Evolutionary conservation across 2,888 invertebrate species (phyloP).

Genomic region (Synanthedon andrenaeformis): DNA sequence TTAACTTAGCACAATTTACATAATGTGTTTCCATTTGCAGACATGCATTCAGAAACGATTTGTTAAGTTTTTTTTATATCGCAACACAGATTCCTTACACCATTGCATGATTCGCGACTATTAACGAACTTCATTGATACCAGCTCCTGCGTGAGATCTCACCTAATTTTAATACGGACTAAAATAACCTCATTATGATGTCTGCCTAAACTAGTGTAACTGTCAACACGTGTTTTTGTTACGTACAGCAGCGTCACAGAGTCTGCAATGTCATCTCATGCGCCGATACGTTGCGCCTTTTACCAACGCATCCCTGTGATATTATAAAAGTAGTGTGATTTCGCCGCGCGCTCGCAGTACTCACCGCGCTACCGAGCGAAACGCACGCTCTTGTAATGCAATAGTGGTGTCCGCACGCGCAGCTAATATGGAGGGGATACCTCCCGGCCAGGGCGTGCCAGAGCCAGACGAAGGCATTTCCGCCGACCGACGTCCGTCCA

Average conservation of each 20-base stretch:
- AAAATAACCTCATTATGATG: conserved; percentile 5
- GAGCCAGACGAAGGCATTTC: conserved; percentile 60
- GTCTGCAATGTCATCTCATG: conserved; percentile 57
- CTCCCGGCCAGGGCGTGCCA: conserved; percentile 40
- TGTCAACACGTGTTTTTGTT: not conserved
- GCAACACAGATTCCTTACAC: conserved; percentile 2
- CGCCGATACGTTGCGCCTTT: conserved; percentile 48
- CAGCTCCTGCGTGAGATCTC: conserved; percentile 10
- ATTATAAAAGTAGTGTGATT: conserved; percentile 48
- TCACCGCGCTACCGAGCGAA: conserved; percentile 48
- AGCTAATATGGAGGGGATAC: conserved; percentile 50
- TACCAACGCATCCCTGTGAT: conserved; percentile 56
- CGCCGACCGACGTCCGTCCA: conserved; percentile 56
- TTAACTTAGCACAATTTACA: not conserved
- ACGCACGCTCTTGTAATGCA: conserved; percentile 51
- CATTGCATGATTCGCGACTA: conserved; percentile 1
- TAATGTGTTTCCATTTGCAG: not conserved
- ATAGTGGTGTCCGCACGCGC: conserved; percentile 39
- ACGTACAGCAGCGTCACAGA: conserved; percentile 21
- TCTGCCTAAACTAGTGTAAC: conserved; percentile 7
- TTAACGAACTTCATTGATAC: conserved; percentile 6
- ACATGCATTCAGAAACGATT: not conserved
- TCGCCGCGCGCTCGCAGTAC: conserved; percentile 64
- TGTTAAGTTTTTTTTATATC: not conserved
- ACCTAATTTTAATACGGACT: conserved; percentile 8